Base-by-base conservation (phyloP, 1,140 invertebrate species). In the Mylabris phalerata region DNA sequence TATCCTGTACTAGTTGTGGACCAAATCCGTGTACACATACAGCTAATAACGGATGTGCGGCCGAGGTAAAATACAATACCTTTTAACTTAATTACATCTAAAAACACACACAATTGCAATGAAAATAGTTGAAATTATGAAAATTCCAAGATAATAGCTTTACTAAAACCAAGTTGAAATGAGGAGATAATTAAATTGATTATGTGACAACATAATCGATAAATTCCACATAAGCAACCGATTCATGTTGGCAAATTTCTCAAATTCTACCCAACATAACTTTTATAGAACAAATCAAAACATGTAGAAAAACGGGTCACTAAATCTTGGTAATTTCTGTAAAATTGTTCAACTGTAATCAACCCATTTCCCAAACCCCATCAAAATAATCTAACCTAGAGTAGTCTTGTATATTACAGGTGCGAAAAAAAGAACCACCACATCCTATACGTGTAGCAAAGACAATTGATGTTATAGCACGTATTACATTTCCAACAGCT, bases 401-500 rank as follows among this genome's bases (percentile, higher is more conserved):
- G 70, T 71, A 73, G 72, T 67, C 68, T 63, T 66, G 66, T 65
- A 55, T 70, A 56, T 84, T 86, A 68, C 86, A 90, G 84, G 84
- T 91, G 70, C 84, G 89, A 64, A 92, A 91, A 75, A 90, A 91
- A 75, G 89, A 92, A 71, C 89, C 89, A 48, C 90, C 90, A 27
- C 90, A 93, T 80, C 91, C 91, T 41, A 93, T 93, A 69, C 82
- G 90, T 66, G 89, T 94, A 65, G 92, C 92, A 49, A 94, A 94
- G 79, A 93, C 91, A 50, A 95, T 95, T 71, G 92, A 95, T 79
- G 91, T 94, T 55, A 92, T 95, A 71, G 91, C 92, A 40, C 84
- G 92, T 71, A 90, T 93, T 70, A 92, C 90, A 57, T 95, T 95
- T 79, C 92, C 92, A 63, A 84, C 89, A 63, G 90, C 91, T 65